Evolutionary conservation across 2,797 vertebrate genomes (phyloP), one percentile per base, ranked within the genome.

Genomic region (Tangara arthus): DNA sequence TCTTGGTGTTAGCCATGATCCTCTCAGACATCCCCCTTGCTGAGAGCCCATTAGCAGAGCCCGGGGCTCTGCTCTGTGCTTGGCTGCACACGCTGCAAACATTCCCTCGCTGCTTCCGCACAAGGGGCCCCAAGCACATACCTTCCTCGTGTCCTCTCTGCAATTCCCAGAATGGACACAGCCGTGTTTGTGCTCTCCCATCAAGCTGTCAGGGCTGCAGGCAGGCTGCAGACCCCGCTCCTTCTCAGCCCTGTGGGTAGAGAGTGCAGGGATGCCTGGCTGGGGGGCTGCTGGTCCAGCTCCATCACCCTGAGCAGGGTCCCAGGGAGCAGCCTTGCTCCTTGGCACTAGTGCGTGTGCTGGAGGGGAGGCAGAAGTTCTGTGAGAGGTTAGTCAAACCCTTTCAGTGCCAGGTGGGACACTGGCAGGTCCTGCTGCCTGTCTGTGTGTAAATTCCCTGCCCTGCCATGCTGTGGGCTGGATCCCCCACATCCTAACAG

Each of bases 1-100:
- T 1, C 53, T 64, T 68, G 78, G 90, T 91, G 81, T 93, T 94
- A 94, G 84, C 72, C 35, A 0, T 69, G 69, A 55, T 92, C 64
- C 78, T 95, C 8, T 2, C 76, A 89, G 82, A 90, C 75, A 35
- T 87, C 6, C 32, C 61, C 46, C 94, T 75, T 86, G 91, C 94
- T 94, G 87, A 60, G 89, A 96, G 65, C 91, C 82, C 84, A 78
- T 95, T 92, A 92, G 84, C 90, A 70, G 86, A 0, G 3, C 32
- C 69, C 0, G 0, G 34, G 73, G 27, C 81, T 49, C 82, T 59
- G 93, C 47, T 63, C 47, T 61, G 6, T 78, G 83, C 92, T 95
- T 17, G 6, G 76, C 87, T 92, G 91, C 89, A 61, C 65, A 60
- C 0, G 1, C 69, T 7, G 35, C 77, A 90, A 64, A 80, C 56